Evolutionary conservation across 1,140 invertebrate genomes (phyloP).

Genomic region (Heliconius hewitsoni): DNA sequence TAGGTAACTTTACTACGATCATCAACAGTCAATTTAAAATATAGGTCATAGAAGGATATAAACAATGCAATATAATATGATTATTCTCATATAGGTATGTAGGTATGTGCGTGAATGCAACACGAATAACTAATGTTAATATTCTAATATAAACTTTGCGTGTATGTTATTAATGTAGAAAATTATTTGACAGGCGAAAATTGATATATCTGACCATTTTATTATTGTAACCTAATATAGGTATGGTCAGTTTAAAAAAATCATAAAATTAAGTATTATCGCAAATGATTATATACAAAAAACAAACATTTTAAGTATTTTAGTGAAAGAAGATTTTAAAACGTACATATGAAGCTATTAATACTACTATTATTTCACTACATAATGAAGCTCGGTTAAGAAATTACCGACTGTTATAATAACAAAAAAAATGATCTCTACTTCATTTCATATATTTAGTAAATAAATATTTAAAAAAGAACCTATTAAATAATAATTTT

Average conservation of each 20-base stretch:
- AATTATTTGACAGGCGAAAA: constrained; percentile 24
- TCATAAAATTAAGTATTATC: background rate
- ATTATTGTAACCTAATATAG: constrained; percentile 9
- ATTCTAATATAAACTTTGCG: constrained; percentile 17
- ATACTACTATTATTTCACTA: no score
- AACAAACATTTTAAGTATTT: no score
- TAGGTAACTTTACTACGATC: background rate
- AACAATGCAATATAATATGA: constrained; percentile 44
- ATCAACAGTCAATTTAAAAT: constrained; percentile 38
- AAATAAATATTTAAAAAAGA: no score
- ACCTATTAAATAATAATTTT: no score
- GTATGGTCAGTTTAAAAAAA: constrained; percentile 29
- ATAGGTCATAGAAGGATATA: constrained; percentile 56
- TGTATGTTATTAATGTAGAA: constrained; percentile 17
- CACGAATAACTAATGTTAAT: constrained; percentile 27
- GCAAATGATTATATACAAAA: no score
- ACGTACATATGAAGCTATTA: no score
- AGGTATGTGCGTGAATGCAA: constrained; percentile 15
- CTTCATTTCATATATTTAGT: no score
- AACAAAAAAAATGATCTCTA: no score
- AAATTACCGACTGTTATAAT: no score
- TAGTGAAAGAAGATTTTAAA: no score
- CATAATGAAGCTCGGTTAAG: no score
- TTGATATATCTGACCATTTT: constrained; percentile 34
- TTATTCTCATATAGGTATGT: background rate